These are phyloP conservation scores for Caenorhabditis sp. DNA, from an alignment of 2,888 invertebrate genomes.

Conservation along the genomic window DNA sequence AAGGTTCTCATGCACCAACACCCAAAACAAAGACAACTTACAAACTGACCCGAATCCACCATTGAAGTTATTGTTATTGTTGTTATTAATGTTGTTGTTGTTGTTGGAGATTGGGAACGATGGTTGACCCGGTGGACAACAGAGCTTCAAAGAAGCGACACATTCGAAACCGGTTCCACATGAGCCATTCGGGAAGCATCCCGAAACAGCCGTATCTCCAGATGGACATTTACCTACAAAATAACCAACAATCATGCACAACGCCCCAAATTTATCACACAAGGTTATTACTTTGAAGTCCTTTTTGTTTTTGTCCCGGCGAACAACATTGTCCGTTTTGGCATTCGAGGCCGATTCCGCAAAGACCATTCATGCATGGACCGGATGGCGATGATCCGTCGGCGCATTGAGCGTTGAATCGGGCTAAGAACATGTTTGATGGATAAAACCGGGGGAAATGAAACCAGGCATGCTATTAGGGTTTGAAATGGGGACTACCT, in stretches of 20 bases:
- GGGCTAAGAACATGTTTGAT: neutral
- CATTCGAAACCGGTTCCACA: constrained; percentile 58
- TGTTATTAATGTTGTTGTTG: constrained; percentile 19
- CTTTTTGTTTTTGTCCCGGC: neutral
- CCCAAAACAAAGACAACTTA: constrained; percentile 4
- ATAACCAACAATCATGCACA: neutral
- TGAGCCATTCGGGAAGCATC: constrained; percentile 58
- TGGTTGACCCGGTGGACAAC: constrained; percentile 51
- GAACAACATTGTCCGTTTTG: constrained; percentile 55
- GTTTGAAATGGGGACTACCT: neutral
- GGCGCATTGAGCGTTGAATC: constrained; percentile 36
- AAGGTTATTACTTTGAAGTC: neutral
- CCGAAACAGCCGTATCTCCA: constrained; percentile 55
- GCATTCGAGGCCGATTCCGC: constrained; percentile 61
- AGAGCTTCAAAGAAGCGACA: constrained; percentile 48
- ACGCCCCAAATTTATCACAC: too few species aligned
- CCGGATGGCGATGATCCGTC: constrained; percentile 56
- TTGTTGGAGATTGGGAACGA: constrained; percentile 7
- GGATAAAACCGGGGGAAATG: too few species aligned
- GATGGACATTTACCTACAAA: constrained; percentile 57
- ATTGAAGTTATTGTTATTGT: too few species aligned
- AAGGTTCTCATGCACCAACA: neutral
- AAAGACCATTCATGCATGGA: constrained; percentile 67
- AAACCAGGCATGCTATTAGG: too few species aligned
- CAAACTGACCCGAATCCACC: neutral